Base-by-base conservation (phyloP, 2,113 vertebrate genomes). In the Solenodon paradoxus region DNA sequence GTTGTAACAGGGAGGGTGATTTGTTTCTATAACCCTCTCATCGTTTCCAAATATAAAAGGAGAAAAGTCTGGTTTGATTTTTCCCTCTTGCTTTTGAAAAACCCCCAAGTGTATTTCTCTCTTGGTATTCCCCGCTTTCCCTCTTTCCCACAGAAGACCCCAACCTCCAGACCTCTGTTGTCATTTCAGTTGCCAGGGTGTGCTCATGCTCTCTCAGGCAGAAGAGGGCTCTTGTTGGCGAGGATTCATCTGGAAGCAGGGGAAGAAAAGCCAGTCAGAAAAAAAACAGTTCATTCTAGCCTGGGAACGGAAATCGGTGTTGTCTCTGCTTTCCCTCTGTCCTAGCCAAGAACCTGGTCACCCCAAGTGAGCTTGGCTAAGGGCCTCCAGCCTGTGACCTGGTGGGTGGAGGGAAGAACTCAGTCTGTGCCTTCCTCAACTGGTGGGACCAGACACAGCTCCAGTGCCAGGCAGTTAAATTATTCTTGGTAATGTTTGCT, bases 281-380 rank as follows among this genome's bases (percentile, higher is more conserved):
- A 93, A 87, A 55, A 96, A 97, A 86, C 66, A 81, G 66, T 92
- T 83, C 63, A 80, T 75, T 69, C 80, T 47, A 89, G 96, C 93
- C 95, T 97, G 95, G 92, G 97, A 97, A 96, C 71, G 28, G 96
- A 96, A 96, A 90, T 85, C 45, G 77, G 66, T 45, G n/a, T 88
- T 59, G 59, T 49, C 92, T 78, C 61, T 57, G 45, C 66, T 94
- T 94, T 24, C 26, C 45, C 72, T 40, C 69, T 72, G 53, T 61
- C 53, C 49, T 59, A 94, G 96, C 92, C 82, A 89, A 95, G 81
- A 94, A 53, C 74, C 82, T 66, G 55, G 42, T 79, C n/a, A 77
- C 45, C 63, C 32, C 0, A 0, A 49, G 30, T 72, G 66, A 90
- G 81, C 64, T 40, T 20, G 32, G 69, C 71, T 89, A 11, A 81